Percentiles rank a stretch among this genome's conserved stretches.
Conservation (phyloP, 1,140 invertebrate species). For the Scaptomyza montana region DNA sequence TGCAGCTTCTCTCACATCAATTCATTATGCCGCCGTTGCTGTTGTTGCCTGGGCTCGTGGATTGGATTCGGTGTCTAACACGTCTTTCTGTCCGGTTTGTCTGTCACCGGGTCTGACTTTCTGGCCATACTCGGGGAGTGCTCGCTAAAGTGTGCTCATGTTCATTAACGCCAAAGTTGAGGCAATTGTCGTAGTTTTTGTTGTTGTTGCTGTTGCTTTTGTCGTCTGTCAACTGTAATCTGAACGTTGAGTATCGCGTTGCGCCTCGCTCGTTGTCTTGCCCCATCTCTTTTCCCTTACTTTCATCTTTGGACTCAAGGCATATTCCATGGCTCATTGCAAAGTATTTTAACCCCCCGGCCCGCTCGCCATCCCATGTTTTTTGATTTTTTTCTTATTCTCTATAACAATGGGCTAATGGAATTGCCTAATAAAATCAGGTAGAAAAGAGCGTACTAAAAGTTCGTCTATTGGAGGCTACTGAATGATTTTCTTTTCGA, state of each 20-base stretch:
- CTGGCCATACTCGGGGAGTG: slow-evolving; percentile 47
- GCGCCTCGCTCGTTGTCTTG: background rate
- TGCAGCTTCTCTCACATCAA: slow-evolving; percentile 57
- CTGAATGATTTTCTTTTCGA: too few relatives aligned
- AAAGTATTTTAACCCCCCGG: slow-evolving; percentile 16
- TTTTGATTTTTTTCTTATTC: slow-evolving; percentile 28
- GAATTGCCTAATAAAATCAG: background rate
- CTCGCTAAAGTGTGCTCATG: slow-evolving; percentile 76
- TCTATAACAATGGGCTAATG: background rate
- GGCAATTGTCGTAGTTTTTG: slow-evolving; percentile 73
- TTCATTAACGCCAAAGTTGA: slow-evolving; percentile 82
- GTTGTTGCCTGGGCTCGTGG: slow-evolving; percentile 20
- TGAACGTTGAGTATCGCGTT: slow-evolving; percentile 43
- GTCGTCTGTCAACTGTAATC: slow-evolving; percentile 48
- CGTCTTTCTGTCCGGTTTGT: slow-evolving; percentile 25
- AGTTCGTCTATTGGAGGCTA: too few relatives aligned
- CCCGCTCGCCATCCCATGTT: too few relatives aligned
- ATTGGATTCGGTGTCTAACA: background rate
- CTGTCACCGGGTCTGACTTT: slow-evolving; percentile 49
- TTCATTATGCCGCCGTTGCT: slow-evolving; percentile 63
- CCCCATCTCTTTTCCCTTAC: background rate
- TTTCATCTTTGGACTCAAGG: slow-evolving; percentile 1
- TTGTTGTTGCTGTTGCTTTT: slow-evolving; percentile 39
- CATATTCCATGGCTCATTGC: slow-evolving; percentile 71
- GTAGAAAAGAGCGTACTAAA: background rate